Evolutionary conservation across 2,113 vertebrate genomes (phyloP).

Genomic region (Chloroceryle aenea): DNA sequence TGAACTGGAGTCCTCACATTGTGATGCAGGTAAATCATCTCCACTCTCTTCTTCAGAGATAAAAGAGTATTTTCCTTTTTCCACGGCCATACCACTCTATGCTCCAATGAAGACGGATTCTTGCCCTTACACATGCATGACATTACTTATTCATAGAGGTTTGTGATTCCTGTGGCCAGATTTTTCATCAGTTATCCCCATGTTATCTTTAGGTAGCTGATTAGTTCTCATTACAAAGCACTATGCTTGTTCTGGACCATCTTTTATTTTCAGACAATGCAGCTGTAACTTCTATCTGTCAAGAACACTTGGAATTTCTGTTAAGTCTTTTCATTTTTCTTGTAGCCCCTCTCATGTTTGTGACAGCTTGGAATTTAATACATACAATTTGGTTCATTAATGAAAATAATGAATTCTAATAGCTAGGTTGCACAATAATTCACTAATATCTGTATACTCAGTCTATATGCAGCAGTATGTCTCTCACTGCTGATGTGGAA

Average conservation of each 20-base stretch:
- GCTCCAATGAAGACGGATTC: background rate
- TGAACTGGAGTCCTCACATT: background rate
- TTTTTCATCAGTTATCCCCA: background rate
- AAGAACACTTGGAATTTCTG: background rate
- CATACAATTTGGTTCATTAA: background rate
- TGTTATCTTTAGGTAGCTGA: background rate
- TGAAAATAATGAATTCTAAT: background rate
- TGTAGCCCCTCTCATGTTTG: background rate
- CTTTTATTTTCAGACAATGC: background rate
- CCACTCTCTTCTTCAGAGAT: background rate
- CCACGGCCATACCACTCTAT: background rate
- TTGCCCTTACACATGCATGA: background rate
- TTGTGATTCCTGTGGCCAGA: background rate
- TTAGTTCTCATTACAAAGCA: background rate
- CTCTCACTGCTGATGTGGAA: background rate
- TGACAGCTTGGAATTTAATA: background rate
- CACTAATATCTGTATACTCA: background rate
- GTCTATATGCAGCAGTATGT: background rate
- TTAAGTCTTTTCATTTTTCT: background rate
- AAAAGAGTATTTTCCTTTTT: background rate
- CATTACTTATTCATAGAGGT: background rate
- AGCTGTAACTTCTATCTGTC: background rate
- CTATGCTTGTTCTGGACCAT: background rate
- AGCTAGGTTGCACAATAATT: background rate
- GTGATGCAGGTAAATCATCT: background rate